Conservation (phyloP, 2,113 vertebrate species). For the Stegastes partitus region DNA sequence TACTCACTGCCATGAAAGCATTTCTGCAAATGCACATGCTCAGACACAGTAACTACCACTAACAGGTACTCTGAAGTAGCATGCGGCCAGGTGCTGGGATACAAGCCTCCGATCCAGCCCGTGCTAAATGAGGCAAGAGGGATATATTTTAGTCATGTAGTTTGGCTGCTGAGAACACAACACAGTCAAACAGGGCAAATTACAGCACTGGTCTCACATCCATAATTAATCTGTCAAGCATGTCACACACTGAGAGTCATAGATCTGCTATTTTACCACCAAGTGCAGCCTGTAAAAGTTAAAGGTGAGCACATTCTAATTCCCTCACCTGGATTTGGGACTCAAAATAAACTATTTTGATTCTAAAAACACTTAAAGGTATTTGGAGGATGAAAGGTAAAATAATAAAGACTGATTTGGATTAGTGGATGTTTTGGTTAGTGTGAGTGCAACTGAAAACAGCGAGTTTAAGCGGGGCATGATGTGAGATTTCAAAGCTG, state of each 20-base stretch:
- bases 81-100: conserved; percentile 57
- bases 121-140: conserved; percentile 71
- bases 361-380: conserved; percentile 27
- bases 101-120: conserved; percentile 45
- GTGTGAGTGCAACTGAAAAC: conserved; percentile 35
- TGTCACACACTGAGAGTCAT: conserved; percentile 64
- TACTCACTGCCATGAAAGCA: conserved; percentile 83
- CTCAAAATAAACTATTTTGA: conserved; percentile 52
- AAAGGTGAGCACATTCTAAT: conserved; percentile 51
- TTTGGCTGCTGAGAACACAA: conserved; percentile 67
- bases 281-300: conserved; percentile 54
- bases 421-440: conserved; percentile 18
- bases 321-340: conserved; percentile 50
- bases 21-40: conserved; percentile 80
- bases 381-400: conserved; percentile 19
- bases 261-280: conserved; percentile 63
- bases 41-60: conserved; percentile 71
- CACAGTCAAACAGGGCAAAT: conserved; percentile 77
- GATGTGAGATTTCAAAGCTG: conserved; percentile 28
- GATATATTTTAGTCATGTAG: conserved; percentile 69
- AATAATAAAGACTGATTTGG: conserved; percentile 22
- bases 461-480: conserved; percentile 5
- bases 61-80: conserved; percentile 75
- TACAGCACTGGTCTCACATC: conserved; percentile 71
- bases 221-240: conserved; percentile 77